Conservation (phyloP, 2,888 invertebrate genomes). For the Norana najaformis region DNA sequence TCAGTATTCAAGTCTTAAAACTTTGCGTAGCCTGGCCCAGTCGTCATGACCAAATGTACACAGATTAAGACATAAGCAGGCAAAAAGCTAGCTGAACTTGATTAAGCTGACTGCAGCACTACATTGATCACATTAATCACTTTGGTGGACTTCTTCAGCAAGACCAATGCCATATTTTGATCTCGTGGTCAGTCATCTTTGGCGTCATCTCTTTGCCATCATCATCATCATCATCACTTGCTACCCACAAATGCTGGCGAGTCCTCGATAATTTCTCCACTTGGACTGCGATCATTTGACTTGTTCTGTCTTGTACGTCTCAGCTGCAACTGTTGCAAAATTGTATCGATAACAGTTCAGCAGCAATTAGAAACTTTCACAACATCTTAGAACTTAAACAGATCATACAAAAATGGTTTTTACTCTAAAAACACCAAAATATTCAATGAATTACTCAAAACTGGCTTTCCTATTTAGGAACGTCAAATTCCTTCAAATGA, state of each 20-base stretch:
- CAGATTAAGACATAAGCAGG: not conserved
- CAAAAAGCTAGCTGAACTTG: not conserved
- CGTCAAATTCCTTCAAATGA: not conserved
- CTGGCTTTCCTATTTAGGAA: not conserved
- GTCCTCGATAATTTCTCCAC: not conserved
- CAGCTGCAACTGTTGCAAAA: not conserved
- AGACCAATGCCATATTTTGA: not conserved
- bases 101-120: not conserved
- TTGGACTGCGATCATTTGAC: not conserved
- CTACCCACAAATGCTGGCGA: not conserved
- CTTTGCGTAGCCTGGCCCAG: not conserved
- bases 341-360: no score
- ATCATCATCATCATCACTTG: slow-evolving; percentile 24
- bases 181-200: slow-evolving; percentile 2
- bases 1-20: not conserved
- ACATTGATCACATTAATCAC: not conserved
- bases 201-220: not conserved
- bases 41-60: not conserved
- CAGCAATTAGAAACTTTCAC: no score
- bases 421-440: no score
- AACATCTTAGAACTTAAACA: no score
- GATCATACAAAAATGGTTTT: no score
- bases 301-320: not conserved
- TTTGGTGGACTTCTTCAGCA: not conserved
- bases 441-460: not conserved